These are phyloP conservation scores for Corythucha ciliata DNA, from an alignment of 2,888 invertebrate genomes.

Conservation along the genomic window DNA sequence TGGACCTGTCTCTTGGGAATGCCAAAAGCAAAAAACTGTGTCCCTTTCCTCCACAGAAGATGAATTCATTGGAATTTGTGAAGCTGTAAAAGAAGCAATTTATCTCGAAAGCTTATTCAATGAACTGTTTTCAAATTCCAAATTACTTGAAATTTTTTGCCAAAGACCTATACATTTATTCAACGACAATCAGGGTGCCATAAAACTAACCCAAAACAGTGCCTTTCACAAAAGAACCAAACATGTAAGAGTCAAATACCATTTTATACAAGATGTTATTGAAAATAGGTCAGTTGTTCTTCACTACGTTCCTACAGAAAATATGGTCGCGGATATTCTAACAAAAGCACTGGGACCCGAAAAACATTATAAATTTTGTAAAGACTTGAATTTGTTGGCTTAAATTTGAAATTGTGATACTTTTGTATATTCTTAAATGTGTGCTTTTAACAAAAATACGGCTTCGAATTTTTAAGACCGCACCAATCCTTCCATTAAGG, in stretches of 20 bases:
- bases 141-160: too few species aligned
- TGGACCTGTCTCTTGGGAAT: conserved; percentile 12
- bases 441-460: too few species aligned
- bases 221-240: conserved; percentile 8
- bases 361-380: too few species aligned
- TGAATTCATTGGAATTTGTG: conserved; percentile 7
- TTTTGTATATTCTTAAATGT: too few species aligned
- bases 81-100: conserved; percentile 4
- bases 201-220: conserved; percentile 9
- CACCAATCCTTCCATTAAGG: too few species aligned
- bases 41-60: conserved; percentile 1
- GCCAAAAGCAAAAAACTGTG: conserved; percentile 11
- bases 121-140: too few species aligned
- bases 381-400: too few species aligned
- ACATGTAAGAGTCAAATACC: neutral
- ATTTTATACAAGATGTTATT: conserved; percentile 7
- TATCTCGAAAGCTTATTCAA: conserved; percentile 1
- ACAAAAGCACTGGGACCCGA: conserved; percentile 17
- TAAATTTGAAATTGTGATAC: too few species aligned
- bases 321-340: conserved; percentile 14
- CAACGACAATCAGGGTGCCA: conserved; percentile 6
- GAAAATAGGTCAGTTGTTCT: neutral
- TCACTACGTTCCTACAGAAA: conserved; percentile 23
- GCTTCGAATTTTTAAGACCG: too few species aligned
- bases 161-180: neutral